These are phyloP conservation scores for Protophormia terraenovae DNA, from an alignment of 2,888 invertebrate genomes.

Conservation along the genomic window DNA sequence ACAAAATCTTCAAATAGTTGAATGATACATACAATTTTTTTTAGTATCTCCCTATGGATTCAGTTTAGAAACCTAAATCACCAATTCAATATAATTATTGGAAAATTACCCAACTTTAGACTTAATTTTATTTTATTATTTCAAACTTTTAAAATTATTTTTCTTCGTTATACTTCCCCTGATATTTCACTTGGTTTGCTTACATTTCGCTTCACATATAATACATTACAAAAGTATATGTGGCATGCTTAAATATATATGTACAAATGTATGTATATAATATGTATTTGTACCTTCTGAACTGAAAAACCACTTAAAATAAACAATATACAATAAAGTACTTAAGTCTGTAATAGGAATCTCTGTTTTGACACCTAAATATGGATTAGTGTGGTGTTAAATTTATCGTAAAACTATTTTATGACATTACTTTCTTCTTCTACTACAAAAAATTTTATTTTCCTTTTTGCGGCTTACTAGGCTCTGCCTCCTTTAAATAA, in stretches of 20 bases:
- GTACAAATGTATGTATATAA: background rate
- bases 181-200: no score
- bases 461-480: background rate
- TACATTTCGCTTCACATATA: background rate
- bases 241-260: background rate
- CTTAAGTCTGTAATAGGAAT: constrained; percentile 62
- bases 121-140: no score
- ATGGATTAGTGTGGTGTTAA: constrained; percentile 64
- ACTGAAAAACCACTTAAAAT: constrained; percentile 61
- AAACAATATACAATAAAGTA: constrained; percentile 59
- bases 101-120: no score
- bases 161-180: background rate
- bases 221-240: background rate
- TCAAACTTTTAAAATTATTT: no score
- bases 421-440: constrained; percentile 38
- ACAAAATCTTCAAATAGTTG: no score
- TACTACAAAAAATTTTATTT: background rate
- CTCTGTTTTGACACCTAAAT: constrained; percentile 65
- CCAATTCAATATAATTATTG: no score
- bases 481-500: constrained; percentile 14
- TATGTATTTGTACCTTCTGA: background rate
- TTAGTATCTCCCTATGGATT: no score
- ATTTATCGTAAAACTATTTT: constrained; percentile 66
- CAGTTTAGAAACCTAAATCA: no score
- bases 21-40: no score